phyloP scores from a whole-genome alignment of 2,113 vertebrate species.

The Bolborhynchus lineola region DNA sequence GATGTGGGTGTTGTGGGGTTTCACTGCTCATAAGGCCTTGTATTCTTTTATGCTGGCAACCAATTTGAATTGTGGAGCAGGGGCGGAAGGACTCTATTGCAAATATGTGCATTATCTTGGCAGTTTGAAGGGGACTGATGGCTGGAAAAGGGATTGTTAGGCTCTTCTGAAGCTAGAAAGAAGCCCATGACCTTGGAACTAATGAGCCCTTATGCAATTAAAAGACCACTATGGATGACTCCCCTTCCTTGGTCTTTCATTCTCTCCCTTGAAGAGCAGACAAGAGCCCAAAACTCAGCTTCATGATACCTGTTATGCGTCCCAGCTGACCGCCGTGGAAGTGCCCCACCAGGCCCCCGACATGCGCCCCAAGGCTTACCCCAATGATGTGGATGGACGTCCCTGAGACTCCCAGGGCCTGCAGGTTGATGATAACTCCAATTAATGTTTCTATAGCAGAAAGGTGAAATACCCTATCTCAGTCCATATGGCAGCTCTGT shows the following conservation, averaged over 20 bases:
- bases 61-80: not conserved
- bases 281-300: not conserved
- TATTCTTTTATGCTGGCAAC: not conserved
- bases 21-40: rapidly evolving
- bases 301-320: slow-evolving; percentile 87
- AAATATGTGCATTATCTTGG: not conserved
- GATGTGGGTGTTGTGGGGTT: not conserved
- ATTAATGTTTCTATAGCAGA: not conserved
- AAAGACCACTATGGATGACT: not conserved
- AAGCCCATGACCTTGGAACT: not conserved
- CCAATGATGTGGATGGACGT: slow-evolving; percentile 92
- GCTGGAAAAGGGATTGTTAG: not conserved
- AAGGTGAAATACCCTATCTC: not conserved
- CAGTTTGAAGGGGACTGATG: not conserved
- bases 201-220: not conserved
- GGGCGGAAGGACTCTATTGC: not conserved
- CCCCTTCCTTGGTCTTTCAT: not conserved
- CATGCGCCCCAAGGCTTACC: slow-evolving; percentile 90
- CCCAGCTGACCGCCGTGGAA: slow-evolving; percentile 87
- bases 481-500: not conserved
- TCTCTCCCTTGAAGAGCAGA: not conserved
- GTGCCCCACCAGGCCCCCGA: slow-evolving; percentile 88
- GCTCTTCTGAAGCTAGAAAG: not conserved
- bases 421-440: not conserved
- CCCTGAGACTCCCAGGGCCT: slow-evolving; percentile 80